Base-by-base conservation (phyloP, 2,888 invertebrate genomes). In the Sericinus montela region DNA sequence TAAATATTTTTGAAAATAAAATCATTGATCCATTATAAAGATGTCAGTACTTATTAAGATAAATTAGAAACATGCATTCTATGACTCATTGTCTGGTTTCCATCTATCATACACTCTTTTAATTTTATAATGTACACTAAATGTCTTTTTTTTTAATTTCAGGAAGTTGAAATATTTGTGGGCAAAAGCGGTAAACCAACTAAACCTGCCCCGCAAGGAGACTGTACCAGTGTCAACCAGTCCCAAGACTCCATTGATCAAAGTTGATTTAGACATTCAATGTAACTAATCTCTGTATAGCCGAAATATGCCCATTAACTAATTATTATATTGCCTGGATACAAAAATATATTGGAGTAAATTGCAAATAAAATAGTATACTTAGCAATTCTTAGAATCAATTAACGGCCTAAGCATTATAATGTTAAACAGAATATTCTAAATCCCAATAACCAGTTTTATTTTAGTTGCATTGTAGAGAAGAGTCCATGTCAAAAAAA, bases 121-220 rank as follows among this genome's bases (percentile, higher is more conserved):
- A 29, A 29, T 29, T 4, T 29, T 29, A 9, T 4, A n/a, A n/a
- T n/a, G n/a, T n/a, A n/a, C n/a, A 19, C 15, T 44, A 23, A 32
- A 29, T 28, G 11, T 37, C 34, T 16, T 38, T 5, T 32, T 46
- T 15, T 45, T 13, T 38, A n/a, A 41, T 68, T 67, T 1, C 78
- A 88, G 87, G 87, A 87, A 58, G 87, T 88, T 14, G 87, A 88
- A 63, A 88, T 88, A 51, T 88, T 84, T 61, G 86, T 88, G 1
- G 84, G 85, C 32, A 84, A 77, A 45, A 62, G 57, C 8, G 63
- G 70, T 1, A 81, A 80, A 49, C 70, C 80, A 0, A 62, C 75
- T 0, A 77, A 72, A 23, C 63, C 63, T 1, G 76, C 75, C 11
- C 74, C 80, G 0, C 64, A 59, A 30, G 86, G 85, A 0, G 85